Evolutionary conservation across 1,140 invertebrate genomes (phyloP).

Genomic region (Diploscapter pachys): DNA sequence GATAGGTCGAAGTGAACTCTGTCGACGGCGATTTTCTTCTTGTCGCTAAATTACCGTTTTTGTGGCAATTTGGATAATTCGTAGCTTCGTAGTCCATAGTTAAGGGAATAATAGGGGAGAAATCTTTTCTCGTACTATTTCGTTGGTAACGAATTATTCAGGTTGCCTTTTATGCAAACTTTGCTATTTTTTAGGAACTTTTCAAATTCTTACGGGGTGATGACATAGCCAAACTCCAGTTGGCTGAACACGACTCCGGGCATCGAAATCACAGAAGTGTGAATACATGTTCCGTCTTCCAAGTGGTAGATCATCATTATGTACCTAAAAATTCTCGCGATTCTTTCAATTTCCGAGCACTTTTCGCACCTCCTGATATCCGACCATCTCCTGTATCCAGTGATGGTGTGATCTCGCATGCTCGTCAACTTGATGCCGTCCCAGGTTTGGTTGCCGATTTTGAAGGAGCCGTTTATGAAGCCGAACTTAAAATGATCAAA

Average conservation of each 20-base stretch:
- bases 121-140: no score
- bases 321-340: constrained; percentile 35
- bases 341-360: neutral
- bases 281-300: constrained; percentile 54
- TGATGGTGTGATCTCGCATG: constrained; percentile 53
- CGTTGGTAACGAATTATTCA: no score
- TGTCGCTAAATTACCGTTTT: constrained; percentile 28
- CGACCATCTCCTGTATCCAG: constrained; percentile 42
- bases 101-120: no score
- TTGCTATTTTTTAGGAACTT: no score
- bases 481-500: constrained; percentile 39
- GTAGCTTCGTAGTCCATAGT: no score
- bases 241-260: constrained; percentile 49
- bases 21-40: constrained; percentile 43
- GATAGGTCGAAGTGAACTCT: constrained; percentile 41
- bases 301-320: constrained; percentile 52
- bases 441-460: constrained; percentile 28
- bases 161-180: no score
- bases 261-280: constrained; percentile 52
- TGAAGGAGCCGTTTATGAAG: constrained; percentile 35
- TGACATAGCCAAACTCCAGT: constrained; percentile 48
- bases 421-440: constrained; percentile 36
- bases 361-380: constrained; percentile 39
- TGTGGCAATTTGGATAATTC: neutral
- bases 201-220: constrained; percentile 39